Conservation (phyloP, 92 coral and sea anemone species). For the Diadumene lineata region DNA sequence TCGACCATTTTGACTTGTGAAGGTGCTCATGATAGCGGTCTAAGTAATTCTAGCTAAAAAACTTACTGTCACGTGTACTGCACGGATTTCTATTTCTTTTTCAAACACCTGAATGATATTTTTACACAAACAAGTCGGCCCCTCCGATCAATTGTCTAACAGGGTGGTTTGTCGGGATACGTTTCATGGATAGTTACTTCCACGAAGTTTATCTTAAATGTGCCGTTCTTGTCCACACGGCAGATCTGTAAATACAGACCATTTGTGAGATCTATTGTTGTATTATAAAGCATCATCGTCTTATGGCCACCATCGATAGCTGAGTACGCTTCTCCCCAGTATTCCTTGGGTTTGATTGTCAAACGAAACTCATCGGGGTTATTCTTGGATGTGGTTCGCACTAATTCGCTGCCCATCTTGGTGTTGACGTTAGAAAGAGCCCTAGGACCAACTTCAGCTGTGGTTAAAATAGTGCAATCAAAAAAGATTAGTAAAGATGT, state of each 20-base stretch:
- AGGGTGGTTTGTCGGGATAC: too few relatives aligned
- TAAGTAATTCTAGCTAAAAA: too few relatives aligned
- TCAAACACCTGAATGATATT: too few relatives aligned
- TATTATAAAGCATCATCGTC: not conserved
- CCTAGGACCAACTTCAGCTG: conserved; percentile 12
- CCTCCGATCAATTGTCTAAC: too few relatives aligned
- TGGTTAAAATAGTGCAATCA: too few relatives aligned
- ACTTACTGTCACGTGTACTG: too few relatives aligned
- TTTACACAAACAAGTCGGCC: too few relatives aligned
- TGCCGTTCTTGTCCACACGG: conserved; percentile 12
- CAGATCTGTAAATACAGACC: conserved; percentile 2
- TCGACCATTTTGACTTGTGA: too few relatives aligned
- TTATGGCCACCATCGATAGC: conserved; percentile 28
- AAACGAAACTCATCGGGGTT: conserved; percentile 25
- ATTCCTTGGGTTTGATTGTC: conserved; percentile 21
- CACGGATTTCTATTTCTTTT: too few relatives aligned
- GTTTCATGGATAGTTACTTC: conserved; percentile 19
- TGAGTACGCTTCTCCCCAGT: conserved; percentile 29
- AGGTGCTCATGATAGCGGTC: too few relatives aligned
- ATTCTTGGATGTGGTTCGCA: conserved; percentile 2
- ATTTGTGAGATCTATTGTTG: not conserved
- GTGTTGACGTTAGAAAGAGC: not conserved
- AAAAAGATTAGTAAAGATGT: too few relatives aligned
- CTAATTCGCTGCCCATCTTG: not conserved
- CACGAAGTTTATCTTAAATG: conserved; percentile 20